Evolutionary conservation across 2,113 vertebrate genomes (phyloP).

Genomic region (Pachypanchax playfairii): DNA sequence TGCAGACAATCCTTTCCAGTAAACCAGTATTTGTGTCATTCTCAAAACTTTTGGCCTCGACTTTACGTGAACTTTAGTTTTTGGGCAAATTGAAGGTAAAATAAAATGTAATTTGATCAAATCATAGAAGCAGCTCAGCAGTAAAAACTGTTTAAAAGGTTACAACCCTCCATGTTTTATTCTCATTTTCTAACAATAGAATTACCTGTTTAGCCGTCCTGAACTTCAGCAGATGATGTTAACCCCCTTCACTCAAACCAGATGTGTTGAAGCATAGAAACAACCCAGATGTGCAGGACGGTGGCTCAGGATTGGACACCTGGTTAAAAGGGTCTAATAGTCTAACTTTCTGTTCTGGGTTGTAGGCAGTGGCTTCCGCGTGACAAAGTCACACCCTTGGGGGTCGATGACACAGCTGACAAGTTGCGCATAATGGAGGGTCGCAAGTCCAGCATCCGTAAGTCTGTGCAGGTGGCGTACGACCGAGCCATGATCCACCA

Average conservation of each 20-base stretch:
- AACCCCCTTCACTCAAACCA: too few species aligned
- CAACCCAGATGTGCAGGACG: too few species aligned
- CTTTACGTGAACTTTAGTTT: neutral
- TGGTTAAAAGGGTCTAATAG: neutral
- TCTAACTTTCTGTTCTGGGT: constrained; percentile 11
- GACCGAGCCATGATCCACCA: constrained; percentile 95
- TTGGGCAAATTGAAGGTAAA: neutral
- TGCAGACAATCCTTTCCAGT: too few species aligned
- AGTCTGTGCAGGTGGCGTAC: constrained; percentile 97
- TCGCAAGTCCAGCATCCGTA: constrained; percentile 95
- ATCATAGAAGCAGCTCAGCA: neutral
- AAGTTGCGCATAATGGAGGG: constrained; percentile 97
- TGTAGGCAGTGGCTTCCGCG: constrained; percentile 95
- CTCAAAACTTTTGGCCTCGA: too few species aligned
- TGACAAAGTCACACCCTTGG: constrained; percentile 91
- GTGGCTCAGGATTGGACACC: too few species aligned
- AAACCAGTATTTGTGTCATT: too few species aligned
- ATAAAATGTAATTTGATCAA: too few species aligned
- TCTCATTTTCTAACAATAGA: too few species aligned
- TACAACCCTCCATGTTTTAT: too few species aligned
- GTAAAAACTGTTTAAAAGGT: neutral
- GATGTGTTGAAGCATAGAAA: too few species aligned
- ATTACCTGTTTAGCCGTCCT: too few species aligned
- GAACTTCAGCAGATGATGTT: too few species aligned
- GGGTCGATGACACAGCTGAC: constrained; percentile 92